Evolutionary conservation across 2,113 vertebrate genomes (phyloP).

Genomic region (Hydropotes inermis): DNA sequence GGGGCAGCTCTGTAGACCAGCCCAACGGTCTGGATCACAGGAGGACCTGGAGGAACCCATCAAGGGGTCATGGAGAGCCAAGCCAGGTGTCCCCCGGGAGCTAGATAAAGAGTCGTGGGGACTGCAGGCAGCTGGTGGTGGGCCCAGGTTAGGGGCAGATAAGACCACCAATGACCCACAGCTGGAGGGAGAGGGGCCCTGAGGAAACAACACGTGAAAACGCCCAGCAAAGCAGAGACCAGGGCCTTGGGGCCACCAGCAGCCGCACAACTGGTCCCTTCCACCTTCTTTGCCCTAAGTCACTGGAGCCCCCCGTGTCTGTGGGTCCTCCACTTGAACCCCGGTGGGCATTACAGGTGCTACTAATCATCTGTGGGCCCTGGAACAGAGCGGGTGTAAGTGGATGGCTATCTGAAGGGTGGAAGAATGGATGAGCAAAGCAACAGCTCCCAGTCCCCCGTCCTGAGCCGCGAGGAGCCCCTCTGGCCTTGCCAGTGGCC

Average conservation of each 20-base stretch:
- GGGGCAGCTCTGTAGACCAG: background rate
- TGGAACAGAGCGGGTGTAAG: too few species aligned
- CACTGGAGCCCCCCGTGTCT: fast-evolving
- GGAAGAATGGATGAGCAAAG: background rate
- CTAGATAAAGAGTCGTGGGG: background rate
- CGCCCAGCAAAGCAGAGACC: fast-evolving
- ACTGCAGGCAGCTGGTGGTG: background rate
- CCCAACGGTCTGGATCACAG: background rate
- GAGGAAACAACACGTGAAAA: background rate
- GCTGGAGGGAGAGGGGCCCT: background rate
- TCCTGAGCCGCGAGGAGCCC: background rate
- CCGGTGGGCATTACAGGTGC: background rate
- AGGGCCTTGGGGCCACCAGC: too few species aligned
- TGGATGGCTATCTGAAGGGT: background rate
- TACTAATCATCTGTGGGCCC: background rate
- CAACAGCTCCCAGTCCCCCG: background rate
- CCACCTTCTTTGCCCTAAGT: background rate
- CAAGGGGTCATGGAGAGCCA: background rate
- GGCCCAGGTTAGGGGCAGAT: background rate
- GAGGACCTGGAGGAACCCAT: background rate
- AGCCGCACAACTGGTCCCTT: background rate
- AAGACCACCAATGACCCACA: background rate
- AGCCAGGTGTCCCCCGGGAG: background rate
- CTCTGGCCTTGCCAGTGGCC: background rate
- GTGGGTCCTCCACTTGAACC: too few species aligned